Conservation (phyloP, 2,113 vertebrate genomes). For the Cebus imitator region DNA sequence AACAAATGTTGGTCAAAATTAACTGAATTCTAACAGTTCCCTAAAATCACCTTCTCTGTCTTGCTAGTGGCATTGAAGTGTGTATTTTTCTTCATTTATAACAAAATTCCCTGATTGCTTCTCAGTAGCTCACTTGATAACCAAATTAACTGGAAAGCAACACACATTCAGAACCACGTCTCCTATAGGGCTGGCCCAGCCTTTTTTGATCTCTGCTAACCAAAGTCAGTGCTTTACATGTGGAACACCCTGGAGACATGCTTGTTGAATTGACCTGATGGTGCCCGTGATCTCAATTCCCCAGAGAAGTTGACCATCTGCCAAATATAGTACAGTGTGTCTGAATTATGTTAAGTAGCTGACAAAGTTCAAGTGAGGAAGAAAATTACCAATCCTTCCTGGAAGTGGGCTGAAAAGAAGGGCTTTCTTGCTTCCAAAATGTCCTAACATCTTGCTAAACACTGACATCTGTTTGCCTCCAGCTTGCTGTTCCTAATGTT, state of each 20-base stretch:
- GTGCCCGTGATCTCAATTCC: slow-evolving; percentile 1
- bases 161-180: not conserved
- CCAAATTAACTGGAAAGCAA: slow-evolving; percentile 15
- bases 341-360: slow-evolving; percentile 64
- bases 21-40: slow-evolving; percentile 21
- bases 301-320: slow-evolving; percentile 63
- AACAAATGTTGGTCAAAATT: slow-evolving; percentile 3
- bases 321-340: slow-evolving; percentile 59
- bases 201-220: not conserved
- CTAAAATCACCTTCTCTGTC: slow-evolving; percentile 4
- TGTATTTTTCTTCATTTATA: slow-evolving; percentile 26
- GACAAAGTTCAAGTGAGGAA: slow-evolving; percentile 62
- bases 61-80: not conserved
- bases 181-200: not conserved
- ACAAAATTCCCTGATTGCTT: not conserved
- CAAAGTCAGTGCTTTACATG: slow-evolving; percentile 38
- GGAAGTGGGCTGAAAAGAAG: slow-evolving; percentile 55
- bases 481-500: slow-evolving; percentile 71
- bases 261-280: slow-evolving; percentile 51
- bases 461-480: slow-evolving; percentile 78
- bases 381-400: slow-evolving; percentile 64
- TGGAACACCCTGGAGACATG: slow-evolving; percentile 37
- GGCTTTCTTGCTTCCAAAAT: slow-evolving; percentile 64
- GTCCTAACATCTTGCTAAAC: slow-evolving; percentile 75
- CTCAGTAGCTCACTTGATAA: slow-evolving; percentile 36